Base-by-base conservation (phyloP, 2,888 invertebrate species). In the Calephelis perditalis region DNA sequence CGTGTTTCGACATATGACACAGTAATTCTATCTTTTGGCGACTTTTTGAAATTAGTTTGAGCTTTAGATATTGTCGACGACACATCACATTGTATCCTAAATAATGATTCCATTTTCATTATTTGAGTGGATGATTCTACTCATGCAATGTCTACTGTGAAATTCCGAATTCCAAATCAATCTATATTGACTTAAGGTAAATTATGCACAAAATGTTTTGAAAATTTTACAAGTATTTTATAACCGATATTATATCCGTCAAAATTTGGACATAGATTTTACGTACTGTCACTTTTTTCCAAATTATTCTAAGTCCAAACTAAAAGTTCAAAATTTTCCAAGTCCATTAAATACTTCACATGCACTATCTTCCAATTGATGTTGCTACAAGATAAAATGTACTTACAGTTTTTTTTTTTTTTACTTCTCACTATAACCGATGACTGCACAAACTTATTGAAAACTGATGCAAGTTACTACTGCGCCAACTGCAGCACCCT, bases 1-100 rank as follows among this genome's bases (percentile, higher is more conserved):
- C 61, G 47, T 0, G 61, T 62, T 58, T 63, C 56, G 6, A 65
- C 45, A 58, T 65, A 65, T 11, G 44, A 11, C 7, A 43, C 10
- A 7, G 61, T 61, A 9, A 65, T 40, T 43, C 61, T 59, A 6
- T 63, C 64, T 47, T 62, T 64, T 3, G 64, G 64, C 11, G 36
- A 54, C 54, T 54, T 56, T 43, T 26, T 56, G 37, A 26, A 56
- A 12, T 56, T 56, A 44, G 5, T 56, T 40, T 40, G 40, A 35
- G 54, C 26, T 56, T 10, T 56, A 56, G 43, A 56, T 43, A 43
- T 43, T 56, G 43, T 43, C n/a, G 56, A 7, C 6, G 40, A 56
- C n/a, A 44, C 15, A 56, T 44, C 40, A 56, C n/a, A n/a, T 11
- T 56, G 56, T 56, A 43, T 40, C 12, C 43, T 40, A 10, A 56